These are phyloP conservation scores for Lutraria lutraria DNA, from an alignment of 2,888 invertebrate genomes.

Conservation along the genomic window DNA sequence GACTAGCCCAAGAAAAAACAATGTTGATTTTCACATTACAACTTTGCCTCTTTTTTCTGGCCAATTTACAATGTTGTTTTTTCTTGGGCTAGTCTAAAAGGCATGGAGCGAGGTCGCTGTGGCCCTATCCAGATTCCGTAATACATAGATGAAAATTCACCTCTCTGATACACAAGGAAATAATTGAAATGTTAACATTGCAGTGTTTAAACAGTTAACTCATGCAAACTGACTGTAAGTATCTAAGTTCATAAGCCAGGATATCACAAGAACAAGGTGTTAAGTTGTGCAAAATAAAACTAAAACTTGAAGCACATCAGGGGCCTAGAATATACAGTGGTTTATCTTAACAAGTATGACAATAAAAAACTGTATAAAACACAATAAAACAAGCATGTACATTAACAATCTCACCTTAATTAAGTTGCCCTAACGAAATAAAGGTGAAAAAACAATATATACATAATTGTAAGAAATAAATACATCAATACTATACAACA, in stretches of 20 bases:
- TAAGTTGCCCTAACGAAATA: constrained; percentile 23
- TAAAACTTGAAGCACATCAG: not conserved
- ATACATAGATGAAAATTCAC: not conserved
- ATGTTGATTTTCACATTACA: no score
- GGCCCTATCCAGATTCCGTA: no score
- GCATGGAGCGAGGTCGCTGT: no score
- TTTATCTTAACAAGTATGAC: not conserved
- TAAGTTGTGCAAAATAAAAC: not conserved
- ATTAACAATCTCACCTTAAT: constrained; percentile 36
- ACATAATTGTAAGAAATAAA: not conserved
- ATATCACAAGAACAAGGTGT: not conserved
- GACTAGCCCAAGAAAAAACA: no score
- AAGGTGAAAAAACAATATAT: constrained; percentile 11
- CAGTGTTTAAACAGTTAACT: not conserved
- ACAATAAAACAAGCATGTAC: constrained; percentile 9
- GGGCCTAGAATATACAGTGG: not conserved
- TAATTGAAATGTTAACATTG: constrained; percentile 1
- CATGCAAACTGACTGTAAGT: not conserved
- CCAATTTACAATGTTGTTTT: no score
- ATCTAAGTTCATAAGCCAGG: not conserved
- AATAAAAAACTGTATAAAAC: not conserved
- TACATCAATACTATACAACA: constrained; percentile 11
- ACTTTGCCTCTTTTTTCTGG: no score
- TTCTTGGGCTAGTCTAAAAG: no score
- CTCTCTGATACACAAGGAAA: not conserved